Evolutionary conservation across 1,140 invertebrate genomes (phyloP), one percentile per base, ranked within the genome.

Genomic region (Lasioglossum baleicum): DNA sequence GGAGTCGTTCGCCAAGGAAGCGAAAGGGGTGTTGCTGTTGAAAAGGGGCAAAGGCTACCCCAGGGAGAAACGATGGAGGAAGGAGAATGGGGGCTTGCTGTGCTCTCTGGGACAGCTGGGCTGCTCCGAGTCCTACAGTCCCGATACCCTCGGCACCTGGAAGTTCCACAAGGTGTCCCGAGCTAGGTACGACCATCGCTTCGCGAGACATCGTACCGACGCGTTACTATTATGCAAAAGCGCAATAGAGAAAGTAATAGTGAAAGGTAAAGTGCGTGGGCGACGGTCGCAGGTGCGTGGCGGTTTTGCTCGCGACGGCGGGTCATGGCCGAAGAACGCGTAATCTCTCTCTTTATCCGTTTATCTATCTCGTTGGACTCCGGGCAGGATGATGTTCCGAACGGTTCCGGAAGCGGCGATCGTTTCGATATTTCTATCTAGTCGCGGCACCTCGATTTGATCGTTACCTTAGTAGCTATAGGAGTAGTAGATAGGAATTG

Each of bases 101-200:
- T 92, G 91, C 73, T 89, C 91, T 26, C 88, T 92, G 17, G 89
- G 90, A 2, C 90, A 89, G 44, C 71, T 91, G 26, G 83, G 88
- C 53, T 92, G 89, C 82, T 88, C 87, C 75, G 87, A 90, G 56
- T 83, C 88, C 69, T 90, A 91, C 84, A 88, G 81, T 65, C 90
- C 91, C 0, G 90, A 92, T 67, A 92, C 90, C 0, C 58, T 92
- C 35, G 92, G 91, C 69, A 92, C 92, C 4, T 92, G 91, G 92
- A 91, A 90, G 71, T 92, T 90, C 83, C 90, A 91, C 72, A 88
- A 87, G 44, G 86, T 90, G 40, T 77, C 89, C 15, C 87, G 84
- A 31, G 51, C 75, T 73, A 92, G 91, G 91, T 92, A 92, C 89
- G 56, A 58, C 51, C 17, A 56, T 48, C 44, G 44, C 2, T 15